Conservation (phyloP, 1,140 invertebrate genomes). For the Andrena cerasifolii region DNA sequence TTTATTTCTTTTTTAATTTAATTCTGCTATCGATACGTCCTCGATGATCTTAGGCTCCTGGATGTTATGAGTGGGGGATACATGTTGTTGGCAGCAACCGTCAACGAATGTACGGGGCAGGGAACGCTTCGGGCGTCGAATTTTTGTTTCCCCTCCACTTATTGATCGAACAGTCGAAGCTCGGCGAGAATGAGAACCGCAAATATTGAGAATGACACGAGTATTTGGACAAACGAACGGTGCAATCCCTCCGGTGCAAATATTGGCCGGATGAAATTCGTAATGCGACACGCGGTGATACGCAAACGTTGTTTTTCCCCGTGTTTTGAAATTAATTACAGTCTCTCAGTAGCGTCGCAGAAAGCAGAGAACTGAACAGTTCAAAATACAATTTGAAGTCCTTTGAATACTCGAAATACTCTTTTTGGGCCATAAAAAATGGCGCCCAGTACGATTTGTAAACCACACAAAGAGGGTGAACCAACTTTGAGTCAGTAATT, state of each 20-base stretch:
- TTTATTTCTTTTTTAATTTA: too few species aligned
- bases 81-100: not conserved
- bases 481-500: too few species aligned
- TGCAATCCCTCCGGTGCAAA: not conserved
- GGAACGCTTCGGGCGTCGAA: not conserved
- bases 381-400: too few species aligned
- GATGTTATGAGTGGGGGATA: too few species aligned
- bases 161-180: not conserved
- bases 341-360: not conserved
- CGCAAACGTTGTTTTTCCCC: not conserved
- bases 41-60: too few species aligned
- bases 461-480: too few species aligned
- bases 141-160: not conserved
- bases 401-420: too few species aligned
- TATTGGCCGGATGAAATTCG: constrained; percentile 7
- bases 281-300: not conserved
- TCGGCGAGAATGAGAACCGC: not conserved
- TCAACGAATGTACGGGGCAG: not conserved
- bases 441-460: too few species aligned
- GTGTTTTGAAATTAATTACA: not conserved
- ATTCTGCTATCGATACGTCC: too few species aligned
- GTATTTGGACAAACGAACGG: not conserved
- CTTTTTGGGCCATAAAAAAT: too few species aligned
- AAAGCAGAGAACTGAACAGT: too few species aligned
- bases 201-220: not conserved